Percentiles rank a stretch among this genome's conserved stretches.
Evolutionary conservation across 2,797 vertebrate species (phyloP).

Genomic region (Silurus lanzhouensis): DNA sequence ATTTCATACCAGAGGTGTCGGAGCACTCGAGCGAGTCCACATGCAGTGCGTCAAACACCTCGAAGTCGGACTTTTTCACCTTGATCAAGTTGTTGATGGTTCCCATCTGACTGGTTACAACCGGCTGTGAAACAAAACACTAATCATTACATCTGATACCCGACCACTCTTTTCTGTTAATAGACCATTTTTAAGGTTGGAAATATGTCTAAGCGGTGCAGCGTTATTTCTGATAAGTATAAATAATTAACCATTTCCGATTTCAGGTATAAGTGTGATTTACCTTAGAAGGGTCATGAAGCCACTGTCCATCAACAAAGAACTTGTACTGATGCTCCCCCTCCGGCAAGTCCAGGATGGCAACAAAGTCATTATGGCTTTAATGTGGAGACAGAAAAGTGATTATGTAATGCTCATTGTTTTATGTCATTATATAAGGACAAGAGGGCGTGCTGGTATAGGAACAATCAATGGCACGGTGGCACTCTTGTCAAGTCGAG

Average conservation of each 20-base stretch:
- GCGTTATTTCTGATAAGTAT: not conserved
- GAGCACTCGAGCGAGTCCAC: constrained; percentile 94
- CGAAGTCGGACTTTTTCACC: constrained; percentile 97
- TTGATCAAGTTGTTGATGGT: constrained; percentile 98
- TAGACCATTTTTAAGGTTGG: not conserved
- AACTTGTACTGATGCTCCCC: constrained; percentile 99
- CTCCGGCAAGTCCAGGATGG: constrained; percentile 94
- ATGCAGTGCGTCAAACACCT: constrained; percentile 96
- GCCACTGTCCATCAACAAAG: constrained; percentile 97
- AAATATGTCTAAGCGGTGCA: not conserved
- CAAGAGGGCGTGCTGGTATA: too few species aligned
- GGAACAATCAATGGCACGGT: not conserved
- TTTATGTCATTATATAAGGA: not conserved
- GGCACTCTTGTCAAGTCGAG: not conserved
- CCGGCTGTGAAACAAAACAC: constrained; percentile 45
- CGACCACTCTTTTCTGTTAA: not conserved
- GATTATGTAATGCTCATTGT: not conserved
- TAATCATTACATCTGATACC: not conserved
- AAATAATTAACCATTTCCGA: not conserved
- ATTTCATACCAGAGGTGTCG: constrained; percentile 84
- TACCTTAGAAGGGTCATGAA: constrained; percentile 95
- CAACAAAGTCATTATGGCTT: constrained; percentile 97
- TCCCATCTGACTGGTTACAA: constrained; percentile 94
- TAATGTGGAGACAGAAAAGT: constrained; percentile 47
- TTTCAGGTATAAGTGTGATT: constrained; percentile 26